Evolutionary conservation across 2,888 invertebrate species (phyloP), one percentile per base, ranked within the genome.

Genomic region (Chrysomela aeneicollis): DNA sequence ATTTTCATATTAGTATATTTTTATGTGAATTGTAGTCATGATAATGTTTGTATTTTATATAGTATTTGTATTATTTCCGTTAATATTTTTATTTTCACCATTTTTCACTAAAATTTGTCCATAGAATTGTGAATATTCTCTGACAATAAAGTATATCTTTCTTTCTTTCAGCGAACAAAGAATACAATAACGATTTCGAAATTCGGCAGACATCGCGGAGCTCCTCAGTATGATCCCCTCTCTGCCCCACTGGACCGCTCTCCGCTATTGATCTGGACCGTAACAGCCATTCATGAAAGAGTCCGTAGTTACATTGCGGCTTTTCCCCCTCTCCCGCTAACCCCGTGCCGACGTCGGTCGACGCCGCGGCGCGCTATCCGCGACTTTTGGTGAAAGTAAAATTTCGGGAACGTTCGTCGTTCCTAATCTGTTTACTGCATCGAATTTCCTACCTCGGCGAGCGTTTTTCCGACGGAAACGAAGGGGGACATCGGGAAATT

Each of bases 181-280:
- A n/a, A n/a, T n/a, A n/a, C n/a, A n/a, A n/a, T n/a, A 42, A 15
- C 42, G 15, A 42, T 42, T 42, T 15, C 3, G 3, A 42, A 3
- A 3, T 35, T 42, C n/a, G 42, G n/a, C 10, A 42, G 10, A 42
- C 8, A 35, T 2, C 35, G 12, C 35, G 35, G 9, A 35, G 35
- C 42, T 15, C 15, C 42, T 42, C 15, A 35, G 35, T 10, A 35
- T 12, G 35, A 60, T 51, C 71, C 67, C 70, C 70, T 66, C 64
- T 71, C 47, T 63, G 71, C 75, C 26, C 26, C 26, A 26, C 26
- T 74, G 77, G 77, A 73, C 76, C 73, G 3, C 42, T 74, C 73
- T 73, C 73, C 69, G 69, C 76, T 78, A 78, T 78, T 77, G 78
- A 78, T 78, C 77, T 74, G 75, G 74, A 75, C 74, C 74, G 71